Evolutionary conservation across 2,113 vertebrate species (phyloP), one percentile per base, ranked within the genome.

Genomic region (Sapajus apella): DNA sequence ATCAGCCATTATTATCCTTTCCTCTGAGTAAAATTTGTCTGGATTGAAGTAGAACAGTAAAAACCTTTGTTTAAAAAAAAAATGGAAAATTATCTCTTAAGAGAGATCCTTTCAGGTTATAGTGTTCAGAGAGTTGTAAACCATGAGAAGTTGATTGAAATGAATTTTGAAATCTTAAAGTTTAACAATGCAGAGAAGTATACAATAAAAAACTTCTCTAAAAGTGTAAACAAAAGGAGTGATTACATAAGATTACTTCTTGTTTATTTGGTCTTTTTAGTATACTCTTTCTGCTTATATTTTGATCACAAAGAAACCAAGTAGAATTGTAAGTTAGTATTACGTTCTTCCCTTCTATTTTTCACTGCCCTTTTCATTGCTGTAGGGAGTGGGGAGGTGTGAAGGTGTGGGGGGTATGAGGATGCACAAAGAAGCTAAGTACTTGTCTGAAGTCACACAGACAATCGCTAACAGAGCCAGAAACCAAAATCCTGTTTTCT

Each of bases 401-500:
- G 20, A 12, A n/a, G 50, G 9, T n/a, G 21, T 66, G 82, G 40
- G 5, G 21, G 13, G 50, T 58, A 20, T 64, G 30, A 27, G 5
- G 50, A 32, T 35, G 20, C 5, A 92, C 50, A 92, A 85, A 96
- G 94, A 93, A n/a, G 17, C 32, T 43, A 93, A 87, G 40, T 45
- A 83, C 25, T 79, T 81, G 17, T 88, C 52, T 72, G 9, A 85
- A 97, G 87, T 90, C 80, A 92, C 81, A 77, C 6, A 58, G 56
- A 58, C 45, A 56, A 81, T 95, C 66, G 66, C 55, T 47, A 80
- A 84, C 37, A 88, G 43, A 95, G 70, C 68, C 47, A 87, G 58
- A 95, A 93, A 61, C 75, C 86, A 16, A 81, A 96, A 72, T n/a
- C 76, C 45, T 87, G 32, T 90, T 97, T 94, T 83, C 88, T 90